Conservation (phyloP, 2,797 vertebrate species). For the Myiotriccus ornatus region DNA sequence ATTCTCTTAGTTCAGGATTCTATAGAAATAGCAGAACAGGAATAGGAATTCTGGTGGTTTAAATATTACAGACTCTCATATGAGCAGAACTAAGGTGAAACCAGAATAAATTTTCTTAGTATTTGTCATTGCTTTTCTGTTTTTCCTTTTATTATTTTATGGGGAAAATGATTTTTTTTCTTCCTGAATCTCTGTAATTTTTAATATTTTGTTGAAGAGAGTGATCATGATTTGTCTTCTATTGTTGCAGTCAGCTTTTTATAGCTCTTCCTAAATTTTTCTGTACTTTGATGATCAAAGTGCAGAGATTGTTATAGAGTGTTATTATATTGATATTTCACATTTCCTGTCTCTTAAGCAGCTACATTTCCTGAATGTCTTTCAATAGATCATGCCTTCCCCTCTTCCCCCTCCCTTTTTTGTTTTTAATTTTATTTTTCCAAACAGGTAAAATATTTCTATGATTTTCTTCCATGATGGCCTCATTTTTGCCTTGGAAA, state of each 20-base stretch:
- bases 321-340: neutral
- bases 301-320: neutral
- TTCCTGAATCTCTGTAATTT: neutral
- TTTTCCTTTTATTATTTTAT: neutral
- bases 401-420: neutral
- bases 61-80: neutral
- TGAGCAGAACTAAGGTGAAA: neutral
- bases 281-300: neutral
- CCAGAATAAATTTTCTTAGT: neutral
- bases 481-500: neutral
- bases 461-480: neutral
- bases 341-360: neutral
- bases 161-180: neutral
- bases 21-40: neutral
- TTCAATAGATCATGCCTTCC: neutral
- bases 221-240: neutral
- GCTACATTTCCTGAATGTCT: neutral
- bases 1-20: neutral
- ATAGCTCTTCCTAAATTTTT: neutral
- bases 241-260: neutral
- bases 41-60: neutral
- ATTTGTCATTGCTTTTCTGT: neutral
- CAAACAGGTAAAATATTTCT: neutral
- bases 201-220: neutral
- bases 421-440: neutral